These are phyloP conservation scores for Protonibea diacanthus DNA, from an alignment of 2,797 vertebrate species.

Conservation along the genomic window DNA sequence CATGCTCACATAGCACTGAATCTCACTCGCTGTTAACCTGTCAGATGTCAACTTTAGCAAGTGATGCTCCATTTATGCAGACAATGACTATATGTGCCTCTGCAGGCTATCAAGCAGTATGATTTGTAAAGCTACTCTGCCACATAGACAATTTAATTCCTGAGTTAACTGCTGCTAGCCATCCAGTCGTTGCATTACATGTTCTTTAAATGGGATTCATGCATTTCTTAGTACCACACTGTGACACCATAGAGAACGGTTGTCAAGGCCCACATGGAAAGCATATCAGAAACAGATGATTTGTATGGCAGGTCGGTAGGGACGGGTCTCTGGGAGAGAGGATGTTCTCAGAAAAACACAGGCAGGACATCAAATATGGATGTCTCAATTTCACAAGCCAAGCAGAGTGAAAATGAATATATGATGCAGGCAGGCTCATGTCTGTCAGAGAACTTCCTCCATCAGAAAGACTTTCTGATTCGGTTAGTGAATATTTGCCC, in stretches of 20 bases:
- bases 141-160: slow-evolving; percentile 49
- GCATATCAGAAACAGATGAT: slow-evolving; percentile 49
- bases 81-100: slow-evolving; percentile 21
- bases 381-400: slow-evolving; percentile 70
- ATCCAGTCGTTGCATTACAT: slow-evolving; percentile 24
- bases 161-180: slow-evolving; percentile 34
- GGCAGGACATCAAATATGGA: slow-evolving; percentile 79
- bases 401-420: slow-evolving; percentile 46
- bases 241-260: slow-evolving; percentile 1
- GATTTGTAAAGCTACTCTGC: slow-evolving; percentile 42
- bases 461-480: slow-evolving; percentile 12
- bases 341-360: slow-evolving; percentile 42
- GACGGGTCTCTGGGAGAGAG: slow-evolving; percentile 29
- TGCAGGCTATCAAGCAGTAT: slow-evolving; percentile 23
- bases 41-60: slow-evolving; percentile 45
- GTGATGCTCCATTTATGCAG: slow-evolving; percentile 48
- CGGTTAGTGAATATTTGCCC: background rate
- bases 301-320: slow-evolving; percentile 34
- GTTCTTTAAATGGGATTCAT: slow-evolving; percentile 64
- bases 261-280: slow-evolving; percentile 3
- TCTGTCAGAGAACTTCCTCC: slow-evolving; percentile 25
- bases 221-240: slow-evolving; percentile 42
- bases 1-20: slow-evolving; percentile 28
- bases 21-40: slow-evolving; percentile 40
- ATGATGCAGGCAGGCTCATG: slow-evolving; percentile 21